These are phyloP conservation scores for Oostethus manadensis DNA, from an alignment of 2,113 vertebrate species.

Conservation along the genomic window DNA sequence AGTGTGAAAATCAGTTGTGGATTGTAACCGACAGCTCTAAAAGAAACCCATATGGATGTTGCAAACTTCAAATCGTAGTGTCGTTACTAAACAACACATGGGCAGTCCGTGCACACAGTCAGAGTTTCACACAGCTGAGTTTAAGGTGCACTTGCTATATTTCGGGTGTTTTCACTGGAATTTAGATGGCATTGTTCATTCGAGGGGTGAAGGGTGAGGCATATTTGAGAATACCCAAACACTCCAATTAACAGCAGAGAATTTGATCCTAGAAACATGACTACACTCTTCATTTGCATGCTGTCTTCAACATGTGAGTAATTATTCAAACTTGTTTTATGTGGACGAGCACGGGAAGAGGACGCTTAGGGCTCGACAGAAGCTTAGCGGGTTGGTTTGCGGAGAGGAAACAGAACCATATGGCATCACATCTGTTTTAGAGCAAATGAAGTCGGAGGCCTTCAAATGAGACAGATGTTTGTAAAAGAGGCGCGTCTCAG, in stretches of 20 bases:
- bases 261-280: too few relatives aligned
- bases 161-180: not conserved
- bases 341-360: not conserved
- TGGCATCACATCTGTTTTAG: constrained; percentile 6
- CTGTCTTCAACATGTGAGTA: not conserved
- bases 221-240: not conserved
- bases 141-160: not conserved
- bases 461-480: constrained; percentile 22
- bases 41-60: not conserved
- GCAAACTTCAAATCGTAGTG: not conserved
- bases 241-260: not conserved
- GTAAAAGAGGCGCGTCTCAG: constrained; percentile 3
- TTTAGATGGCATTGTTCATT: not conserved
- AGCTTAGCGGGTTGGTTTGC: not conserved
- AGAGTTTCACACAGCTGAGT: too few relatives aligned
- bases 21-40: not conserved
- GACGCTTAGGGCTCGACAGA: not conserved
- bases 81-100: not conserved
- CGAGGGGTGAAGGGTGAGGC: not conserved
- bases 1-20: not conserved
- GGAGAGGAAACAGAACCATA: not conserved
- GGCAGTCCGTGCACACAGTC: too few relatives aligned
- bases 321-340: not conserved
- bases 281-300: not conserved
- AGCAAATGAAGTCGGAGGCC: constrained; percentile 4